phyloP scores from a whole-genome alignment of 2,113 vertebrate species.

The Callionymus lyra region DNA sequence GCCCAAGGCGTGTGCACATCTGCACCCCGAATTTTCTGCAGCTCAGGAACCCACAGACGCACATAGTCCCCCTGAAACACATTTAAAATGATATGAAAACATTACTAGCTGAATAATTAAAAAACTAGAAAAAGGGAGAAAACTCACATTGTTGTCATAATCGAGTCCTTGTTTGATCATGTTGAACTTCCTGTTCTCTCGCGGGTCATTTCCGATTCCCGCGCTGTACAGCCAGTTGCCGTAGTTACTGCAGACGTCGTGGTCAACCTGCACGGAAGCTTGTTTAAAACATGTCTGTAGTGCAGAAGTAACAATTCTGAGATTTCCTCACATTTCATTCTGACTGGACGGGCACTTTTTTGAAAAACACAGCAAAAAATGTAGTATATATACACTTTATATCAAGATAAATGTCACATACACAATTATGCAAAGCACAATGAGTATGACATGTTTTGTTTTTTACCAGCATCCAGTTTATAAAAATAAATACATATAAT shows the following conservation, averaged over 20 bases:
- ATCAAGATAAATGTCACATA: background rate
- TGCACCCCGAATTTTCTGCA: slow-evolving; percentile 56
- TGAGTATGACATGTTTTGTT: too few relatives aligned
- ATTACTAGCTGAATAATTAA: background rate
- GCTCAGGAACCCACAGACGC: slow-evolving; percentile 70
- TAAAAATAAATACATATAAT: too few relatives aligned
- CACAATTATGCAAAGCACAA: too few relatives aligned
- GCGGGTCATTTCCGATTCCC: slow-evolving; percentile 73
- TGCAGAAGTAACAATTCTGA: background rate
- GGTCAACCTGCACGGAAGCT: slow-evolving; percentile 58
- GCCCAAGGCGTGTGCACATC: slow-evolving; percentile 71
- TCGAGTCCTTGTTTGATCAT: slow-evolving; percentile 77
- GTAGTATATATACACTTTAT: background rate
- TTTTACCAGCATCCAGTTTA: too few relatives aligned
- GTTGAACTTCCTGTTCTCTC: slow-evolving; percentile 77
- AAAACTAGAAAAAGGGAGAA: background rate
- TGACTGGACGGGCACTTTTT: background rate
- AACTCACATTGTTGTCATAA: slow-evolving; percentile 66
- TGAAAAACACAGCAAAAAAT: background rate
- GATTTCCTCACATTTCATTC: too few relatives aligned
- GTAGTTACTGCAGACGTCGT: slow-evolving; percentile 75
- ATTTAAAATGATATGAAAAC: background rate
- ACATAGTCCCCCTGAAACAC: slow-evolving; percentile 68
- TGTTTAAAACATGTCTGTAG: background rate
- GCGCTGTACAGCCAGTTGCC: slow-evolving; percentile 78